Evolutionary conservation across 2,113 vertebrate genomes (phyloP).

Genomic region (Stigmatopora argus): DNA sequence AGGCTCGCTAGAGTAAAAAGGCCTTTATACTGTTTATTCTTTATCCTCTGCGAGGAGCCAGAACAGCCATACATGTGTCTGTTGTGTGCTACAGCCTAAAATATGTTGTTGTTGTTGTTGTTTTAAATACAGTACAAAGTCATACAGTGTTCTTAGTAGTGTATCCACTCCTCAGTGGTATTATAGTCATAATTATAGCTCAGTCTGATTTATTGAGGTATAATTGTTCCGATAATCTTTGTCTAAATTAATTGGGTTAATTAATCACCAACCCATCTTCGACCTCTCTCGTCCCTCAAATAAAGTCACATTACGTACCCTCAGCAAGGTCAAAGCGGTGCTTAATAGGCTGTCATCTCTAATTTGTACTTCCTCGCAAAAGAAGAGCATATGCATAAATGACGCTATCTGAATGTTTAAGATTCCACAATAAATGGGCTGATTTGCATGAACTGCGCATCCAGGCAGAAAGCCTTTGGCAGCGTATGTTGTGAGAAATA

Average conservation of each 20-base stretch:
- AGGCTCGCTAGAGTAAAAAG: too few species aligned
- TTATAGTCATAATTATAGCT: conserved; percentile 56
- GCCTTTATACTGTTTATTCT: too few species aligned
- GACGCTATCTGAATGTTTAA: conserved; percentile 58
- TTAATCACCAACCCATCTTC: conserved; percentile 63
- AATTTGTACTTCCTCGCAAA: conserved; percentile 63
- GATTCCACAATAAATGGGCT: conserved; percentile 56
- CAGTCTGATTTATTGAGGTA: conserved; percentile 64
- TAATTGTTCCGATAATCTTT: conserved; percentile 69
- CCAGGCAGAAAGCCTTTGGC: conserved; percentile 14
- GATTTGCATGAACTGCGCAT: conserved; percentile 46
- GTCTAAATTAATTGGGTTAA: conserved; percentile 72
- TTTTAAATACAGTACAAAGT: conserved; percentile 2
- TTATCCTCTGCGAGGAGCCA: too few species aligned
- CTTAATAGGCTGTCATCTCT: conserved; percentile 64
- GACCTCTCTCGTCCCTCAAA: conserved; percentile 24
- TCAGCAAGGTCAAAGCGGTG: conserved; percentile 60
- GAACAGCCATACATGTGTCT: too few species aligned
- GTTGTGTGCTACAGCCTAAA: too few species aligned
- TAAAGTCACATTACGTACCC: conserved; percentile 58
- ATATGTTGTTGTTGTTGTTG: not conserved
- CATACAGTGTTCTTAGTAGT: conserved; percentile 23
- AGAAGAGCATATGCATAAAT: conserved; percentile 58
- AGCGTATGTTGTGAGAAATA: conserved; percentile 11
- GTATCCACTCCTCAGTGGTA: conserved; percentile 47